Evolutionary conservation across 2,113 vertebrate species (phyloP).

Genomic region (Sarotherodon lohbergeri): DNA sequence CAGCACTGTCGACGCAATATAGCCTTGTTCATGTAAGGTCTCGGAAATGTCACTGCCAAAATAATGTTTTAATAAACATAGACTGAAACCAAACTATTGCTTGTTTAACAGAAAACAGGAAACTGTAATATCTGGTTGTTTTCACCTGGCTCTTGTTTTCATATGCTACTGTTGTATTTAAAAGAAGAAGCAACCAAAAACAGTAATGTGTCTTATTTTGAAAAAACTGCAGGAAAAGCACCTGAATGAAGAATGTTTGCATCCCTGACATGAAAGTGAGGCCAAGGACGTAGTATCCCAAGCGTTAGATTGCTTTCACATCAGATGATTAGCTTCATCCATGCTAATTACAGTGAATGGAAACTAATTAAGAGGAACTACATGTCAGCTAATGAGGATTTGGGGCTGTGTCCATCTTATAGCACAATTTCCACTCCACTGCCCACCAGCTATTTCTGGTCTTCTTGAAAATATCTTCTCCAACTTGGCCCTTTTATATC

Average conservation of each 20-base stretch:
- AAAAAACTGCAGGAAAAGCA: constrained; percentile 14
- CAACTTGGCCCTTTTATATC: background rate
- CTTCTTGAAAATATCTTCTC: constrained; percentile 15
- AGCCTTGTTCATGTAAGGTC: constrained; percentile 1
- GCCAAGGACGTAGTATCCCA: constrained; percentile 89
- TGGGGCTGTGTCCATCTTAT: constrained; percentile 83
- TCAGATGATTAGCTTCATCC: constrained; percentile 94
- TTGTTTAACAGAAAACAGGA: background rate
- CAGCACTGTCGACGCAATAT: constrained; percentile 20
- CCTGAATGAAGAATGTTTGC: constrained; percentile 53
- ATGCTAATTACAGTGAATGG: constrained; percentile 93
- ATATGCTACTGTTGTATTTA: background rate
- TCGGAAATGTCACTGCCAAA: constrained; percentile 9
- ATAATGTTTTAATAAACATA: constrained; percentile 17
- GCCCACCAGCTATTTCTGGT: constrained; percentile 21
- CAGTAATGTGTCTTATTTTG: constrained; percentile 11
- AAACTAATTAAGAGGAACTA: constrained; percentile 97
- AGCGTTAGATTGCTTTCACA: constrained; percentile 95
- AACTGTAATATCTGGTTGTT: background rate
- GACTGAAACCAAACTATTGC: background rate
- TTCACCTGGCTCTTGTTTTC: background rate
- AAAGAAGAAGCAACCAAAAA: background rate
- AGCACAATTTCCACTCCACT: constrained; percentile 75
- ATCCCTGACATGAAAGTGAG: constrained; percentile 82
- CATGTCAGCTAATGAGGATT: constrained; percentile 93